Conservation (phyloP, 2,797 vertebrate species). For the Micropoecilia bifurca region DNA sequence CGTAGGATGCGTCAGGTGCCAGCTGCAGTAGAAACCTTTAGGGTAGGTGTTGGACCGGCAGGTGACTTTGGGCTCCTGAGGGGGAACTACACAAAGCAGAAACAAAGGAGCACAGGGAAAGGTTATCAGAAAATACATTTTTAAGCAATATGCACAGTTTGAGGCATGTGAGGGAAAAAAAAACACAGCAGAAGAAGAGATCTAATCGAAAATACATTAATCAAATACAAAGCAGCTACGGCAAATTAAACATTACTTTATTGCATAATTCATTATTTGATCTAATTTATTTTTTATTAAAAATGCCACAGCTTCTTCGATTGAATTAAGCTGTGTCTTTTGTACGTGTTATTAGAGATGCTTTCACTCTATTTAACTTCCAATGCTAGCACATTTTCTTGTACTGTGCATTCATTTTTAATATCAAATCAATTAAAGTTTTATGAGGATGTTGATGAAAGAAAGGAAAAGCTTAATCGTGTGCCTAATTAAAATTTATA, state of each 20-base stretch:
- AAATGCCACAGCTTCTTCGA: constrained; percentile 10
- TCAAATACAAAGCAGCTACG: constrained; percentile 38
- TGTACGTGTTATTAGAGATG: constrained; percentile 22
- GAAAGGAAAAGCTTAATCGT: constrained; percentile 2
- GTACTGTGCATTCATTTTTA: constrained; percentile 5
- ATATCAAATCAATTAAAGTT: constrained; percentile 21
- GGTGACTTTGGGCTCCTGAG: constrained; percentile 87
- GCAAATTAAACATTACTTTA: constrained; percentile 40
- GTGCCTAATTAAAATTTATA: neutral
- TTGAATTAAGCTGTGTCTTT: constrained; percentile 20
- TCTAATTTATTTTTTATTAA: constrained; percentile 33
- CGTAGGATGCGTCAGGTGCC: constrained; percentile 90
- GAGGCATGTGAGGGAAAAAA: neutral
- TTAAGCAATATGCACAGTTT: neutral
- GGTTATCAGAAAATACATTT: neutral
- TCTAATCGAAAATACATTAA: constrained; percentile 25
- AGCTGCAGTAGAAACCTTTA: constrained; percentile 98
- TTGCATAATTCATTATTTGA: constrained; percentile 44
- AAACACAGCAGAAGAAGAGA: neutral
- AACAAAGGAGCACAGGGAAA: neutral
- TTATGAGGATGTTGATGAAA: neutral
- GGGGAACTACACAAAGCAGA: constrained; percentile 79
- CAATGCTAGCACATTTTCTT: constrained; percentile 11
- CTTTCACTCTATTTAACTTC: constrained; percentile 37
- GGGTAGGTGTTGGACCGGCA: constrained; percentile 98